Evolutionary conservation across 2,888 invertebrate genomes (phyloP).

Genomic region (Tupiocoris notatus): DNA sequence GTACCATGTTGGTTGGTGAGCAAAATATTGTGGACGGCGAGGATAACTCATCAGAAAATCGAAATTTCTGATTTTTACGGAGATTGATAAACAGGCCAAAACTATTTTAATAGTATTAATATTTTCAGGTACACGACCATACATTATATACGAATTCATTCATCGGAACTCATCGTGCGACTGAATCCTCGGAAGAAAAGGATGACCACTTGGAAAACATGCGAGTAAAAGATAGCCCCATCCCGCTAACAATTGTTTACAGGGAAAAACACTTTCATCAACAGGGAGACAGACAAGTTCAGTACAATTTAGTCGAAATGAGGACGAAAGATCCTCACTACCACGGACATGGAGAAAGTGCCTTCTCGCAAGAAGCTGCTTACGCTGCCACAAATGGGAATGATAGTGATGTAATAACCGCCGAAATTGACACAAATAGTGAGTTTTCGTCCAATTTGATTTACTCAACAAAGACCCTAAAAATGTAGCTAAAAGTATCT

Average conservation of each 20-base stretch:
- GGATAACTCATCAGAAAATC: no score
- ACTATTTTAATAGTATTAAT: no score
- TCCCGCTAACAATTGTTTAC: constrained; percentile 15
- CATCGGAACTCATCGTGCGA: no score
- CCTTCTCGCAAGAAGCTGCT: not conserved
- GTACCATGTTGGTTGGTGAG: no score
- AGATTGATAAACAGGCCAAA: no score
- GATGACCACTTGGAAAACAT: not conserved
- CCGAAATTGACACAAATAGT: not conserved
- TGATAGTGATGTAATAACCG: no score
- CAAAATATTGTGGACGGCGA: no score
- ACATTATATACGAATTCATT: not conserved
- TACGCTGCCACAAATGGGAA: no score
- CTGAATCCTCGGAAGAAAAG: not conserved
- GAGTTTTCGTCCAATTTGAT: no score
- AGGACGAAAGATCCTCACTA: constrained; percentile 4
- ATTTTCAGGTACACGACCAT: not conserved
- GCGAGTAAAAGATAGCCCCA: not conserved
- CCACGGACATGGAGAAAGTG: constrained; percentile 23
- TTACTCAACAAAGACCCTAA: no score
- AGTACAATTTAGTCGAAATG: constrained; percentile 19
- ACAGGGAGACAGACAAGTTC: not conserved
- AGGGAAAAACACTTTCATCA: constrained; percentile 8
- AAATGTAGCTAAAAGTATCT: no score
- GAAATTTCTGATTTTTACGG: no score